Evolutionary conservation across 1,140 invertebrate genomes (phyloP).

Genomic region (Meloidogyne hapla): DNA sequence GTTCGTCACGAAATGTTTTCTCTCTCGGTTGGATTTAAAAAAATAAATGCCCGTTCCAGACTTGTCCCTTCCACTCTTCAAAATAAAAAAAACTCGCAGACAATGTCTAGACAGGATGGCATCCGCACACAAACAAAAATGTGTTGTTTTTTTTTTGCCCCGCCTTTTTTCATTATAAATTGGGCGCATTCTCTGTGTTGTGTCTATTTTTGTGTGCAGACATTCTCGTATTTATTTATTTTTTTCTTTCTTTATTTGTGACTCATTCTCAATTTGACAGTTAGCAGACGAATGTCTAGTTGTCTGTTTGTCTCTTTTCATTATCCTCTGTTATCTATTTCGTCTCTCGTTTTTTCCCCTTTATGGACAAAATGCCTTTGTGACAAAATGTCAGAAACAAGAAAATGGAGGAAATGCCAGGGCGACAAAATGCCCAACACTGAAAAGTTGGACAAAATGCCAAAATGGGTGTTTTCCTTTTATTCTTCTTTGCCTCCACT

Average conservation of each 20-base stretch:
- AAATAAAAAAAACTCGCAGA: background rate
- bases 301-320: background rate
- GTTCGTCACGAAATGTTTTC: background rate
- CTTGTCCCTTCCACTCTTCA: background rate
- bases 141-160: background rate
- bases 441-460: background rate
- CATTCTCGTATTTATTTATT: too few relatives aligned
- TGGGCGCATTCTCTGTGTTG: background rate
- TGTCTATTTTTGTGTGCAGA: background rate
- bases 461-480: too few relatives aligned
- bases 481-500: too few relatives aligned
- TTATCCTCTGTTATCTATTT: background rate
- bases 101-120: background rate
- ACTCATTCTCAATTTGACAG: background rate
- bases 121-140: background rate
- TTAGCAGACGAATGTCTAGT: background rate
- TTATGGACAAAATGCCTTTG: background rate
- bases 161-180: background rate
- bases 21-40: background rate
- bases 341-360: background rate
- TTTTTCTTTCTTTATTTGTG: background rate
- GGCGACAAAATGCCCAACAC: background rate
- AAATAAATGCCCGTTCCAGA: slow-evolving; percentile 5
- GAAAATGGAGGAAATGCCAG: background rate
- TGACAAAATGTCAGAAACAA: background rate